Percentiles rank a stretch among this genome's conserved stretches.
Evolutionary conservation across 2,888 invertebrate genomes (phyloP).

Genomic region (Epinotia brunnichana): DNA sequence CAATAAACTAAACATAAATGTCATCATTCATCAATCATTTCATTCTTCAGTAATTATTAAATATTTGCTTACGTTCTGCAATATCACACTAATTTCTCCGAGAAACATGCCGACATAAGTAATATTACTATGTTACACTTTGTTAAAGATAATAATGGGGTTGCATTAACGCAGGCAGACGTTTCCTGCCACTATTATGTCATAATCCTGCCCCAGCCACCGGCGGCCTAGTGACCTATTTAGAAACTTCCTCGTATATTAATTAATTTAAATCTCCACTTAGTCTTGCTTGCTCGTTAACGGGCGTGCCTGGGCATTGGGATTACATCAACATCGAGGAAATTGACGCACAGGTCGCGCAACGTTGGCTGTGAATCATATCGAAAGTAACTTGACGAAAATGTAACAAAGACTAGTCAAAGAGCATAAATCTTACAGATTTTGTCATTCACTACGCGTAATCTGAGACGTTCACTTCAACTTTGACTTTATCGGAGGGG

Average conservation of each 20-base stretch:
- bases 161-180: slow-evolving; percentile 9
- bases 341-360: background rate
- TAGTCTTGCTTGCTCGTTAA: background rate
- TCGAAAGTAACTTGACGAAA: slow-evolving; percentile 1
- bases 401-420: background rate
- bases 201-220: slow-evolving; percentile 46
- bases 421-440: too few species aligned
- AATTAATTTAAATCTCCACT: slow-evolving; percentile 30
- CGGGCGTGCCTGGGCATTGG: background rate
- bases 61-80: too few species aligned
- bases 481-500: background rate
- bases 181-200: slow-evolving; percentile 24
- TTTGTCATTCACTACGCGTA: background rate
- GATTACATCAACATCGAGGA: background rate
- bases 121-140: background rate
- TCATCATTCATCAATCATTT: too few species aligned
- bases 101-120: background rate
- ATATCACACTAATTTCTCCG: background rate
- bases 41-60: too few species aligned
- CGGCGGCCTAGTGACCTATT: slow-evolving; percentile 64
- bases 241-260: slow-evolving; percentile 41
- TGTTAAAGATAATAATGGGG: background rate
- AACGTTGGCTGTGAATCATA: background rate
- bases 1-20: too few species aligned
- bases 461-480: background rate